Evolutionary conservation across 2,113 vertebrate species (phyloP).

Genomic region (Empidonax alnorum): DNA sequence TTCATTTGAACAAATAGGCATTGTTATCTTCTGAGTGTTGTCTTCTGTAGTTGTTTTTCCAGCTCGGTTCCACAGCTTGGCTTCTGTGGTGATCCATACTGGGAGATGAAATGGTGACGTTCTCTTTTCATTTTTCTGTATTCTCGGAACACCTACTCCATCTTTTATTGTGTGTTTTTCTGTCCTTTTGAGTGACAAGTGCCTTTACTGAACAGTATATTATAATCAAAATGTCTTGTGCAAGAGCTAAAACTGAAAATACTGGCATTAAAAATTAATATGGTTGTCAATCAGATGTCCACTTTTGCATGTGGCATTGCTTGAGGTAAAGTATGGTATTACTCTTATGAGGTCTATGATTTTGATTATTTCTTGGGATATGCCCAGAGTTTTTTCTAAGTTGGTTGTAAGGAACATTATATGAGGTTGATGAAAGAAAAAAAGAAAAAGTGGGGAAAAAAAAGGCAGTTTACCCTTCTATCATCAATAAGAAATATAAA

Average conservation of each 20-base stretch:
- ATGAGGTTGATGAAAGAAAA: not conserved
- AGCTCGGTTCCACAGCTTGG: not conserved
- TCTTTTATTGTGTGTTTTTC: constrained; percentile 28
- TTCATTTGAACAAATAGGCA: not conserved
- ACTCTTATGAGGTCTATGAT: constrained; percentile 14
- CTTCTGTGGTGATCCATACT: not conserved
- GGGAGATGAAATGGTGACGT: not conserved
- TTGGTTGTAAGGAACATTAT: not conserved
- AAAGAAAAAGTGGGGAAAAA: not conserved
- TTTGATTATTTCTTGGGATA: constrained; percentile 33
- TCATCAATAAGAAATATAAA: not conserved
- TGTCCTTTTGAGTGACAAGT: constrained; percentile 58
- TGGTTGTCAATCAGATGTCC: constrained; percentile 61
- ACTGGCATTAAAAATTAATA: constrained; percentile 48
- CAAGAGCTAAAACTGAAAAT: constrained; percentile 9
- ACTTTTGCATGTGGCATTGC: constrained; percentile 50
- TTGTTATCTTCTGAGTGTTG: not conserved
- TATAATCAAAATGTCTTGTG: constrained; percentile 39
- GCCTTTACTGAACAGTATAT: constrained; percentile 36
- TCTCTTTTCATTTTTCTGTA: not conserved
- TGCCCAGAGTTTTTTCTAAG: not conserved
- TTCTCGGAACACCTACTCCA: not conserved
- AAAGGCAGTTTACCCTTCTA: not conserved
- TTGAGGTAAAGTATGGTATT: constrained; percentile 47
- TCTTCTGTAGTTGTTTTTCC: not conserved